Evolutionary conservation across 2,113 vertebrate species (phyloP).

Genomic region (Eidolon helvum): DNA sequence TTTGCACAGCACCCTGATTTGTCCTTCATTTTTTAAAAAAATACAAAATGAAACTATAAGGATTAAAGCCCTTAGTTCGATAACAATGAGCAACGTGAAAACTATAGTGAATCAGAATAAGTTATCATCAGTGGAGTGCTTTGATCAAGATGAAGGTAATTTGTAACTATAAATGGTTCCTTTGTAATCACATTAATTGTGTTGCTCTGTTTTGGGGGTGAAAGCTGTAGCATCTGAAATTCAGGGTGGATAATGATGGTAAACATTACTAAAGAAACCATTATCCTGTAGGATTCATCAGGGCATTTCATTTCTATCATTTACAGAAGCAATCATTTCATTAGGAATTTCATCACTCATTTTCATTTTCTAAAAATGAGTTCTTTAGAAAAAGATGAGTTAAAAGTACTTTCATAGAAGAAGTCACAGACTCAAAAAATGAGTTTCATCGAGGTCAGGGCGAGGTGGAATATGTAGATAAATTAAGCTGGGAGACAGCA

Average conservation of each 20-base stretch:
- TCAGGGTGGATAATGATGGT: neutral
- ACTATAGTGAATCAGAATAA: neutral
- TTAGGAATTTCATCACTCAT: constrained; percentile 38
- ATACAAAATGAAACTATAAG: neutral
- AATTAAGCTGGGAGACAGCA: neutral
- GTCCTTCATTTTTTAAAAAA: neutral
- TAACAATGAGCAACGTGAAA: neutral
- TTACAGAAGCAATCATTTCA: constrained; percentile 28
- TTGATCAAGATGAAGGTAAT: constrained; percentile 33
- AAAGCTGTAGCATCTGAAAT: neutral
- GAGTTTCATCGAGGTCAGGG: neutral
- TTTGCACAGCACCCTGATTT: neutral
- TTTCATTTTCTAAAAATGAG: constrained; percentile 32
- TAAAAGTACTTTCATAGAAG: neutral
- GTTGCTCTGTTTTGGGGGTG: neutral
- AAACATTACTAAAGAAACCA: neutral
- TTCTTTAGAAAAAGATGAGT: neutral
- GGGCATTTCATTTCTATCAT: constrained; percentile 1
- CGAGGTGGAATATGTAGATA: neutral
- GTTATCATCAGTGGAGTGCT: neutral
- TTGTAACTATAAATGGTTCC: constrained; percentile 29
- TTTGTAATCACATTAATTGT: constrained; percentile 24
- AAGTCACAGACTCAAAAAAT: neutral
- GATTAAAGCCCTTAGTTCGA: neutral
- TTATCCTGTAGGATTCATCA: neutral